Base-by-base conservation (phyloP, 2,888 invertebrate species). In the Drosophila yooni region DNA sequence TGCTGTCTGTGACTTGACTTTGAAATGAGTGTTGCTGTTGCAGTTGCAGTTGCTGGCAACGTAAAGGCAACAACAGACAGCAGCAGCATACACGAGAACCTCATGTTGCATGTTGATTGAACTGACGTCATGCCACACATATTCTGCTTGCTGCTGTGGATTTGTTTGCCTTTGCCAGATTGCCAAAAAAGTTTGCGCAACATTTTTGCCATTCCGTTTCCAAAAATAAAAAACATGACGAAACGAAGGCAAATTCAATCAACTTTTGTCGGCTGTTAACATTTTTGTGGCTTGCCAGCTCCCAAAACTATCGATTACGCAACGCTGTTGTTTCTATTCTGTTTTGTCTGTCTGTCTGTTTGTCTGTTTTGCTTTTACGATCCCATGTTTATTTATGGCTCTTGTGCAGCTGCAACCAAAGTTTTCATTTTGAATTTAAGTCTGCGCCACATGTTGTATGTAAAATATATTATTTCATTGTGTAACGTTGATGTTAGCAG, bases 31-130 rank as follows among this genome's bases (percentile, higher is more conserved):
- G 81, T 85, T 83, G 88, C 78, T 25, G 46, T 21, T 46, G 88
- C 83, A 48, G 46, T 21, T 46, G 88, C 83, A 48, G 43, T 29
- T 34, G 21, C 43, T 65, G 57, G 48, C 64, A 57, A 58, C 57
- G 46, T 46, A 25, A 46, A 46, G 8, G 25, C 25, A 46, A 46
- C 52, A 43, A 63, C 61, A 64, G 80, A 46, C 36, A 66, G 56
- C 61, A 57, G 38, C 50, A 63, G 13, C 21, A 27, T 38, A 52
- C 67, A 58, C 51, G 54, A 67, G 75, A 34, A 43, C 27, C 84
- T 63, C 81, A 79, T 88, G 38, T 38, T 38, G 83, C 83, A 86
- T 78, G 86, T 67, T 88, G 83, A 83, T 83, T 88, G 83, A 86
- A 81, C 83, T 84, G 89, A 83, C 48, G 73, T 66, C 62, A 56